Evolutionary conservation across 1,140 invertebrate genomes (phyloP), one percentile per base, ranked within the genome.

Genomic region (Drosophila carrolli): DNA sequence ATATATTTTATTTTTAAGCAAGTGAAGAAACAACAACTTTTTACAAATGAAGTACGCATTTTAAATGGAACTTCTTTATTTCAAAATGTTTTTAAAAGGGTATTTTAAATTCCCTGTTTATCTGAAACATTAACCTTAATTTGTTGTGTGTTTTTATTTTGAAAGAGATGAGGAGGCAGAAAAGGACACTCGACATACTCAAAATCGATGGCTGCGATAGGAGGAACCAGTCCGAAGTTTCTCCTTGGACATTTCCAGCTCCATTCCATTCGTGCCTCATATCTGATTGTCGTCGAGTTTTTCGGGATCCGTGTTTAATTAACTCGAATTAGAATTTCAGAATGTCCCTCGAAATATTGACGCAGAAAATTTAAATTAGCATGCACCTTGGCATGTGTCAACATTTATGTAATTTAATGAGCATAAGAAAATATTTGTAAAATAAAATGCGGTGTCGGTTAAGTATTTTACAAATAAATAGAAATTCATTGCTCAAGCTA

Each of bases 191-290:
- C 65, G 55, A 88, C 83, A 89, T 88, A 86, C 82, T 86, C 82
- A 86, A 86, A 86, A 86, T 88, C 79, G 82, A 86, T 86, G 83
- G 75, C 32, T 66, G 75, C 84, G 82, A 86, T 86, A 86, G 70
- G 38, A 67, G 63, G 43, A 88, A 76, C 71, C 71, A 83, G 84
- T 73, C 66, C 62, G 38, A 54, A 48, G 63, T 27, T 71, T 67
- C 62, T 78, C 62, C 83, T 71, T 86, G 40, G 57, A 62, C 48
- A 58, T 60, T 60, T 43, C 19, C 41, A 70, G 29, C 54, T 63
- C 55, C 37, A 40, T 62, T 72, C 44, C 38, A 32, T 86, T 88
- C 84, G 79, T 88, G 83, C 68, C 53, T 76, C 79, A 75, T 86
- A 86, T 86, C 84, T 79, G 84, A 86, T 86, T 79, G 61, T 59